Evolutionary conservation across 2,888 invertebrate genomes (phyloP), one percentile per base, ranked within the genome.

Genomic region (Apodemia zela): DNA sequence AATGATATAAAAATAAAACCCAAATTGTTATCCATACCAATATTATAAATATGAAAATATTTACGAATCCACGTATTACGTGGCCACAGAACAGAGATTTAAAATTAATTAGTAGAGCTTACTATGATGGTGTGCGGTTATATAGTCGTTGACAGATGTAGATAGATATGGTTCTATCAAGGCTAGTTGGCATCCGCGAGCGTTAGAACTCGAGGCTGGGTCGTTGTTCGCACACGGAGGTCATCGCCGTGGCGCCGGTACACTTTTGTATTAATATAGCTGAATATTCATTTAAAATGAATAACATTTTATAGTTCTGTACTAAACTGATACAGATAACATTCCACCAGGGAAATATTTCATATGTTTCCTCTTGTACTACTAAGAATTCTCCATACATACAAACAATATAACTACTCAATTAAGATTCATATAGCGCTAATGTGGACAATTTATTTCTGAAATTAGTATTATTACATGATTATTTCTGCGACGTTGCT

Each of bases 191-290:
- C 69, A 68, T 70, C 66, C 65, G 67, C 67, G 29, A 62, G 59
- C 68, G 67, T 61, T 63, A 59, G 29, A 60, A 61, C 57, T 62
- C 68, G 63, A 29, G 57, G 69, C 66, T 81, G 78, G 89, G 89
- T 89, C 89, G 88, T 85, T 87, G 89, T 71, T 82, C 89, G 86
- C 83, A 66, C 65, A 72, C 73, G 71, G 84, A 84, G 89, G 89
- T 89, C 89, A 89, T 69, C 87, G 87, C 77, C 86, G 85, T 80
- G 78, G 73, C 79, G 76, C 75, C 71, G 68, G 66, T 65, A 59
- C 47, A 63, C 54, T 54, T n/a, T 59, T 54, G 35, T 60, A 61
- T 47, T 42, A 15, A 25, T 35, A 35, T 54, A 60, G 25, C 35
- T 60, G 21, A 21, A 59, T 59, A 38, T 60, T 47, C 25, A 60